A percentile compares a stretch with the other conserved stretches of the same genome.
Conservation (phyloP, 1,140 invertebrate species). For the Asbolus verrucosus region DNA sequence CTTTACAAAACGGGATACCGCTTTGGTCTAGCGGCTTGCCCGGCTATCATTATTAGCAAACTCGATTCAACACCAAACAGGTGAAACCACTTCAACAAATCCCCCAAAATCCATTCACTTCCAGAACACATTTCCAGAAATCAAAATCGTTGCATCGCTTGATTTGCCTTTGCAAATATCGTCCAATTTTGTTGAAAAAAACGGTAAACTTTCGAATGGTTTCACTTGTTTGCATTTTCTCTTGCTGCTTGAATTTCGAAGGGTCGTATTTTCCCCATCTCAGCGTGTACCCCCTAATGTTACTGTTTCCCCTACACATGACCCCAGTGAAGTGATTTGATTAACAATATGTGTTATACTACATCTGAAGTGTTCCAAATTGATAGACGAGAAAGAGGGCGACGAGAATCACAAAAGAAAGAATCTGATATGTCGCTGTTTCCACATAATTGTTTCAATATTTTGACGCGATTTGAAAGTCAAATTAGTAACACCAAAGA, state of each 20-base stretch:
- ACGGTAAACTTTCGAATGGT: neutral
- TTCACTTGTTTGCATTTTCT: constrained; percentile 2
- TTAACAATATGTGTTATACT: constrained; percentile 57
- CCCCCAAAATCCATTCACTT: neutral
- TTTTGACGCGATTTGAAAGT: too few relatives aligned
- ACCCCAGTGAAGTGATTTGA: constrained; percentile 56
- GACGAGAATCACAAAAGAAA: too few relatives aligned
- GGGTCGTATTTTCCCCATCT: constrained; percentile 41
- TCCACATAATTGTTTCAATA: constrained; percentile 7
- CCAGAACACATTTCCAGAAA: too few relatives aligned
- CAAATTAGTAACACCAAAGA: too few relatives aligned
- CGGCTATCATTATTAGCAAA: constrained; percentile 24
- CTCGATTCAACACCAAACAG: neutral
- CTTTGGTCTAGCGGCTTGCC: constrained; percentile 32
- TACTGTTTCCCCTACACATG: constrained; percentile 53
- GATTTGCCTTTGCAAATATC: neutral
- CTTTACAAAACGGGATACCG: constrained; percentile 13
- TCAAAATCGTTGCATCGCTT: neutral
- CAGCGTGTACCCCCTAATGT: constrained; percentile 53
- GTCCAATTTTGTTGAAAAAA: neutral
- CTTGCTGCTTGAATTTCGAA: constrained; percentile 13
- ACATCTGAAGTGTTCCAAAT: constrained; percentile 55
- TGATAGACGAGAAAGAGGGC: constrained; percentile 40
- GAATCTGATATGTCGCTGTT: neutral
- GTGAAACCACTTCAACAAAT: neutral